Evolutionary conservation across 2,113 vertebrate species (phyloP).

Genomic region (Gasterosteus aculeatus): DNA sequence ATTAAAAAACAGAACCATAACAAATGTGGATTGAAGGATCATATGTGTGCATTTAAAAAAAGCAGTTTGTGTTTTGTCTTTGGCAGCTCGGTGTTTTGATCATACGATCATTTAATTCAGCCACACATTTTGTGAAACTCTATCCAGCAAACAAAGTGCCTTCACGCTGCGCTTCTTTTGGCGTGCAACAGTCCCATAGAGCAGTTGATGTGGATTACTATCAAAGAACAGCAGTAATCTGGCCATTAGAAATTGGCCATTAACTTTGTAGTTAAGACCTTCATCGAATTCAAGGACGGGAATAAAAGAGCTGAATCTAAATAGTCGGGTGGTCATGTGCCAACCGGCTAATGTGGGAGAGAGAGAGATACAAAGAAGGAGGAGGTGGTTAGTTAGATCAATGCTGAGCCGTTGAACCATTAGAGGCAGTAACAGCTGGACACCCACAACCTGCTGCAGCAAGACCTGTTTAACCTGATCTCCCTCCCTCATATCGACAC

Average conservation of each 20-base stretch:
- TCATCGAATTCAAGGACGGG: slow-evolving; percentile 25
- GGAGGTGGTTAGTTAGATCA: slow-evolving; percentile 43
- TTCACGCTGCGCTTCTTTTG: slow-evolving; percentile 5
- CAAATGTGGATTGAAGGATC: slow-evolving; percentile 7
- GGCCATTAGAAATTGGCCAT: slow-evolving; percentile 38
- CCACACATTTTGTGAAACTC: slow-evolving; percentile 23
- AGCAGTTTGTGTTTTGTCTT: neutral
- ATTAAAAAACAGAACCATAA: neutral
- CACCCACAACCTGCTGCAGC: slow-evolving; percentile 68
- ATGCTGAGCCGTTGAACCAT: slow-evolving; percentile 71
- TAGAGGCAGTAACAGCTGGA: slow-evolving; percentile 73
- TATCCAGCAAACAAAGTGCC: slow-evolving; percentile 27
- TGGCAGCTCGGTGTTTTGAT: neutral
- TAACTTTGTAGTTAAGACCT: slow-evolving; percentile 44
- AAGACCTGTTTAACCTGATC: slow-evolving; percentile 52
- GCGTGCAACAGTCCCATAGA: slow-evolving; percentile 30
- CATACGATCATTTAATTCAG: slow-evolving; percentile 9
- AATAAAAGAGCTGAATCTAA: slow-evolving; percentile 21
- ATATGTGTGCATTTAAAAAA: slow-evolving; percentile 15
- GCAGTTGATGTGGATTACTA: slow-evolving; percentile 42
- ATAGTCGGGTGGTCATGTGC: slow-evolving; percentile 22
- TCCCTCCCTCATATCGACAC: neutral
- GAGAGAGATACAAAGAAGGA: slow-evolving; percentile 34
- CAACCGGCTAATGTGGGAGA: slow-evolving; percentile 49
- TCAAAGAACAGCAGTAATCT: slow-evolving; percentile 42